Evolutionary conservation across 2,113 vertebrate species (phyloP).

Genomic region (Pomatostomus ruficeps): DNA sequence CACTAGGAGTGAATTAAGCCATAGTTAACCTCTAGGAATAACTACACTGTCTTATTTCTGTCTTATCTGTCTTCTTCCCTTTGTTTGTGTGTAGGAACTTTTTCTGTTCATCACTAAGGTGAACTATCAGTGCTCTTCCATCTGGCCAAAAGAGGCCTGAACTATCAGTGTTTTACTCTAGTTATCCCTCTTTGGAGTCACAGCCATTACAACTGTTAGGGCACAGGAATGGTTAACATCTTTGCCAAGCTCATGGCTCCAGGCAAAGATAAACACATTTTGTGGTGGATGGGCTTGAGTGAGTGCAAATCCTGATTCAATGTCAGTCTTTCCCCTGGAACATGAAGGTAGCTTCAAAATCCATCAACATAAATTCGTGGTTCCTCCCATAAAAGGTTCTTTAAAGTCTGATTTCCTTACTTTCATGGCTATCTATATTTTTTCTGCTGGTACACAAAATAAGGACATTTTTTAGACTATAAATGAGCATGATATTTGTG

Average conservation of each 20-base stretch:
- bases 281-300: background rate
- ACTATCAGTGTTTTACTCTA: background rate
- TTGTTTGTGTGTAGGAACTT: background rate
- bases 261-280: background rate
- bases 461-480: background rate
- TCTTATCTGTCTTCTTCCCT: background rate
- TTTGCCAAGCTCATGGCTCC: background rate
- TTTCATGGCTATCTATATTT: background rate
- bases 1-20: background rate
- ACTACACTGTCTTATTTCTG: background rate
- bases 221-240: background rate
- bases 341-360: background rate
- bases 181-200: background rate
- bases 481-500: background rate
- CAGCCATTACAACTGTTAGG: background rate
- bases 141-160: background rate
- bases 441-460: background rate
- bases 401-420: background rate
- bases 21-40: background rate
- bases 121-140: background rate
- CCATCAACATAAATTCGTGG: background rate
- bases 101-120: background rate
- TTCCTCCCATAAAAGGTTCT: background rate
- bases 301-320: background rate
- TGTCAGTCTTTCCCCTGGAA: background rate